Evolutionary conservation across 1,140 invertebrate species (phyloP).

Genomic region (Aleiodes sp.): DNA sequence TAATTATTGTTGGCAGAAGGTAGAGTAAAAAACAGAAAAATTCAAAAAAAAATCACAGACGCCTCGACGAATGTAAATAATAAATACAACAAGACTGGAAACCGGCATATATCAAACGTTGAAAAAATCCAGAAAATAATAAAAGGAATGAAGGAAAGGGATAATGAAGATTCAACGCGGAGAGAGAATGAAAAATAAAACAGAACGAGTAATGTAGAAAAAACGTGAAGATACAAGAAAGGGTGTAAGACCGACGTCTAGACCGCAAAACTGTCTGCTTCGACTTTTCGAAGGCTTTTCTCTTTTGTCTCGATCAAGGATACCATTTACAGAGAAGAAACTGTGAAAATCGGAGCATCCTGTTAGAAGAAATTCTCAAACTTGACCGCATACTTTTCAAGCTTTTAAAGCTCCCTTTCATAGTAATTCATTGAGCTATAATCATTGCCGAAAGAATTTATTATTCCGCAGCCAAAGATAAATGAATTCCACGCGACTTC

Average conservation of each 20-base stretch:
- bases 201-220: background rate
- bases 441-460: too few species aligned
- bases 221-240: background rate
- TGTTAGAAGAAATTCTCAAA: background rate
- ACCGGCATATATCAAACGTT: constrained; percentile 13
- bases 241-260: constrained; percentile 29
- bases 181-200: constrained; percentile 1
- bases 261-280: constrained; percentile 29
- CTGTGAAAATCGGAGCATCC: background rate
- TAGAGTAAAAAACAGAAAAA: background rate
- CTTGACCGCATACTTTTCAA: background rate
- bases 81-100: background rate
- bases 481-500: too few species aligned
- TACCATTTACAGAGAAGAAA: background rate
- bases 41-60: background rate
- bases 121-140: constrained; percentile 1
- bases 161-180: constrained; percentile 31
- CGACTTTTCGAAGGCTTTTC: constrained; percentile 5
- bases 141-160: background rate
- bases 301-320: constrained; percentile 17
- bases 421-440: too few species aligned
- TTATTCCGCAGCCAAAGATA: too few species aligned
- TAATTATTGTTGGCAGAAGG: constrained; percentile 13
- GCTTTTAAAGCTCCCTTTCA: too few species aligned
- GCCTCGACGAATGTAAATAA: constrained; percentile 21